These are phyloP conservation scores for Pangasius mekongensis DNA, from an alignment of 2,797 vertebrate species.

Conservation along the genomic window DNA sequence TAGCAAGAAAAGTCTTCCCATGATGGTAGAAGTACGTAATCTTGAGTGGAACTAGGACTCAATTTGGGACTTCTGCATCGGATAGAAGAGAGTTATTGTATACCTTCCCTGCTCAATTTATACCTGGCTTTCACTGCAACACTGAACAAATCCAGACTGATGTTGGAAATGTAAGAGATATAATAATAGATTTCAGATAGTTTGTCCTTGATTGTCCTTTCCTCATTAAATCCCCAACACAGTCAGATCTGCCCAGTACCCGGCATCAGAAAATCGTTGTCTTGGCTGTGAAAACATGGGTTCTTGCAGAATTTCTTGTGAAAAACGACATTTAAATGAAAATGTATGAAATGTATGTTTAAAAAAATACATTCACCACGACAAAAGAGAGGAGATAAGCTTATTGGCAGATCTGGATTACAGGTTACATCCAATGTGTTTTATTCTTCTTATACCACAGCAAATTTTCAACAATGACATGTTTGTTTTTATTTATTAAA, in stretches of 20 bases:
- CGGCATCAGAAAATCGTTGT: not conserved
- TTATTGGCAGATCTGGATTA: not conserved
- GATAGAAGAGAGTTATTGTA: not conserved
- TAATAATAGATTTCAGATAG: conserved; percentile 10
- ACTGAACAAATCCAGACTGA: conserved; percentile 2
- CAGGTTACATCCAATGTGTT: not conserved
- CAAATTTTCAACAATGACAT: not conserved
- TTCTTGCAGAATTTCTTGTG: not conserved
- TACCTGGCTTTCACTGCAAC: not conserved
- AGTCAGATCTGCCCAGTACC: not conserved
- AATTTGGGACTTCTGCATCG: not conserved
- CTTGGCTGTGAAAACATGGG: not conserved
- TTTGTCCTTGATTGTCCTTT: conserved; percentile 7
- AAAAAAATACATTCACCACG: not conserved
- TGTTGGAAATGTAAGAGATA: not conserved
- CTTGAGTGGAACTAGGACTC: conserved; percentile 3
- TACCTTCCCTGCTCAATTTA: not conserved
- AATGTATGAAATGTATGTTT: not conserved
- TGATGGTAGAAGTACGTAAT: not conserved
- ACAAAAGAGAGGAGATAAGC: not conserved
- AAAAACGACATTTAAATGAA: not conserved
- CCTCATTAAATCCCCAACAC: not conserved
- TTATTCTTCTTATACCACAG: not conserved
- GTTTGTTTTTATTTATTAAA: not conserved
- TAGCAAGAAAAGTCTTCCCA: conserved; percentile 10